Evolutionary conservation across 2,113 vertebrate species (phyloP).

Genomic region (Ochotona curzoniae): DNA sequence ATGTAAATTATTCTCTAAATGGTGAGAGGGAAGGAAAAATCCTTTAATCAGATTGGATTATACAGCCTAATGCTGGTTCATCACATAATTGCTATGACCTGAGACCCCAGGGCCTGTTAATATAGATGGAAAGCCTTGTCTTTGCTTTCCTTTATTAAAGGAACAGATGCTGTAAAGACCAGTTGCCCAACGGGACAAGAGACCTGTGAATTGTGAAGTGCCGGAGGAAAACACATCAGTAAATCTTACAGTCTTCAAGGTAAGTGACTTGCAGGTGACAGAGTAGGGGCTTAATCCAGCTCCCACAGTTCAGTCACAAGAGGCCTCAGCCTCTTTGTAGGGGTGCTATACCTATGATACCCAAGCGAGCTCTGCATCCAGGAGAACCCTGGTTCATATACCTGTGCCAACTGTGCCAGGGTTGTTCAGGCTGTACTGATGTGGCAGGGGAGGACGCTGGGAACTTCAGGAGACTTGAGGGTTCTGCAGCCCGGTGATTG

Average conservation of each 20-base stretch:
- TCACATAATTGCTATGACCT: neutral
- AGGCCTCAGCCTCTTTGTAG: neutral
- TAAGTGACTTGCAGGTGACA: neutral
- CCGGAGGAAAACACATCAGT: neutral
- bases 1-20: neutral
- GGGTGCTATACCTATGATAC: neutral
- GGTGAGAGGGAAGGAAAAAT: neutral
- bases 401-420: neutral
- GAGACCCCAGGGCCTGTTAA: neutral
- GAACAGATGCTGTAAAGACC: neutral
- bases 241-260: neutral
- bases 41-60: neutral
- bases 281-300: neutral
- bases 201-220: neutral
- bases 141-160: slow-evolving; percentile 34
- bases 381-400: neutral
- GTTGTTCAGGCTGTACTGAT: neutral
- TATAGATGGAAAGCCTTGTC: neutral
- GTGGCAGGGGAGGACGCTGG: neutral
- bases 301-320: neutral
- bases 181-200: neutral
- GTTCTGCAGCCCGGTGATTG: neutral
- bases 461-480: neutral
- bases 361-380: neutral
- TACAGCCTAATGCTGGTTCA: neutral